These are phyloP conservation scores for Pampus argenteus DNA, from an alignment of 2,797 vertebrate genomes.

Conservation along the genomic window DNA sequence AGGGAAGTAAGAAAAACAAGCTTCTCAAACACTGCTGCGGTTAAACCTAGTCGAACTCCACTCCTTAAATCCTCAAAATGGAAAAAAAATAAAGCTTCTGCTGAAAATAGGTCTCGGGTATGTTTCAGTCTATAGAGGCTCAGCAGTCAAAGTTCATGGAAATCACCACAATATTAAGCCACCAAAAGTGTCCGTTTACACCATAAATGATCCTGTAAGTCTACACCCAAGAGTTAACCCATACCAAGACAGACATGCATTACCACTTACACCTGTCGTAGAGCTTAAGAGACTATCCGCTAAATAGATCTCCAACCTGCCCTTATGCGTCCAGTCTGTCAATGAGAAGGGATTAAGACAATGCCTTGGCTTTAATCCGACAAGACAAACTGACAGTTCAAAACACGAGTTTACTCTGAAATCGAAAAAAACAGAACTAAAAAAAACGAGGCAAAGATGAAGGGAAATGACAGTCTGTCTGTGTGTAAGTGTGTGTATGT, in stretches of 20 bases:
- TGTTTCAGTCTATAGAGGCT: constrained; percentile 23
- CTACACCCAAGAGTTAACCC: constrained; percentile 46
- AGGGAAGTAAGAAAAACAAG: constrained; percentile 28
- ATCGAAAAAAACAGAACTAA: constrained; percentile 10
- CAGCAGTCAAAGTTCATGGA: constrained; percentile 50
- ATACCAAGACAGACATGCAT: constrained; percentile 48
- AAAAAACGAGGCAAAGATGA: constrained; percentile 7
- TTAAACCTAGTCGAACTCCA: constrained; percentile 19
- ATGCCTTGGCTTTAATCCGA: constrained; percentile 56
- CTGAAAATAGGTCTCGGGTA: constrained; percentile 4
- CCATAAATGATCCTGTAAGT: constrained; percentile 37
- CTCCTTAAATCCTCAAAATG: constrained; percentile 5
- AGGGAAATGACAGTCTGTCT: constrained; percentile 31
- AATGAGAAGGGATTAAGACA: constrained; percentile 43
- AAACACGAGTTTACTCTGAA: constrained; percentile 37
- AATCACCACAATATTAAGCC: constrained; percentile 52
- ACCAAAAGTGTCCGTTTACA: constrained; percentile 58
- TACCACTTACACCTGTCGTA: constrained; percentile 75
- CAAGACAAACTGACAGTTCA: constrained; percentile 45
- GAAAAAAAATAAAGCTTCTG: neutral
- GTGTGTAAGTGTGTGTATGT: constrained; percentile 8
- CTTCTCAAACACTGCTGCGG: neutral
- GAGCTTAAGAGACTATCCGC: constrained; percentile 65
- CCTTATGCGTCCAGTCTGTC: constrained; percentile 56
- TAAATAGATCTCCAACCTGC: constrained; percentile 69